Percentiles rank a stretch among this genome's conserved stretches.
Conservation (phyloP, 2,113 vertebrate genomes). For the Laticauda laticaudata region DNA sequence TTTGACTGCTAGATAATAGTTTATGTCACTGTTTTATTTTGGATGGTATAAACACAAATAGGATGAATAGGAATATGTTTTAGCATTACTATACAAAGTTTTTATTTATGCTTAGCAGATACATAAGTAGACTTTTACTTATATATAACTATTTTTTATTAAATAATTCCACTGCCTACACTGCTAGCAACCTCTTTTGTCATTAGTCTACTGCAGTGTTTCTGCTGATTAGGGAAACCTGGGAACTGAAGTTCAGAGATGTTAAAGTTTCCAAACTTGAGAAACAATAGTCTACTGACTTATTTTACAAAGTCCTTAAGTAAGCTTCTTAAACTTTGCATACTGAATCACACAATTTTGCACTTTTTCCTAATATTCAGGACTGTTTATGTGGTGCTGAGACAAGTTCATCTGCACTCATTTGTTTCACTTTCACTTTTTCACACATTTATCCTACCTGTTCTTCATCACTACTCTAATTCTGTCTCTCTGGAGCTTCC, state of each 20-base stretch:
- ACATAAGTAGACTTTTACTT: background rate
- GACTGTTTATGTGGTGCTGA: background rate
- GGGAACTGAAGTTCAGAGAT: background rate
- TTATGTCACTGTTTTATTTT: background rate
- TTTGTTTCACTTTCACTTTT: background rate
- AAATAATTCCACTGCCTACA: background rate
- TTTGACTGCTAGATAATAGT: slow-evolving; percentile 1
- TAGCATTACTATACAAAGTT: background rate
- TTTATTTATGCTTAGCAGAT: background rate
- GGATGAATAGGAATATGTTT: background rate
- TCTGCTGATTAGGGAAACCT: background rate
- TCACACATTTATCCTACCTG: background rate
- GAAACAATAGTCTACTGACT: background rate
- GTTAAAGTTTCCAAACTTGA: background rate
- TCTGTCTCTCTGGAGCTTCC: background rate
- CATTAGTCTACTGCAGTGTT: background rate
- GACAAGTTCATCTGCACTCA: background rate
- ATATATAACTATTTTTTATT: background rate
- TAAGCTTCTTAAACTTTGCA: background rate
- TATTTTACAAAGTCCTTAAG: background rate
- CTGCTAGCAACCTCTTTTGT: background rate
- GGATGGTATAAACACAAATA: background rate
- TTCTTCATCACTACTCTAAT: background rate
- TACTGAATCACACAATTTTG: background rate
- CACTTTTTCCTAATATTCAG: background rate